Base-by-base conservation (phyloP, 2,113 vertebrate species). In the Spea multiplicata region DNA sequence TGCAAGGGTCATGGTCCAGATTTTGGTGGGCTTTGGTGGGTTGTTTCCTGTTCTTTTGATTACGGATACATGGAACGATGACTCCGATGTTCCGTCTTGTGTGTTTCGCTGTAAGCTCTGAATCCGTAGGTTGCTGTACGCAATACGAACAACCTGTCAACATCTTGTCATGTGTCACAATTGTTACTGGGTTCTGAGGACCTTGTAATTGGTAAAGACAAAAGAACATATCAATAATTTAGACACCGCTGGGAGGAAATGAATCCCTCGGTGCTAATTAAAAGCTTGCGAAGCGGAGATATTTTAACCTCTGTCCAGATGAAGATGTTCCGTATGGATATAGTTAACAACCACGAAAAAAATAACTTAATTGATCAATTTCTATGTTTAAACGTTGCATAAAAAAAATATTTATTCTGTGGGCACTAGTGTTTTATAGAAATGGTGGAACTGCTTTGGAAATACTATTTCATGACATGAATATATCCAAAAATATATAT, bases 221-320 rank as follows among this genome's bases (percentile, higher is more conserved):
- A 16, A 30, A 17, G 47, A 49, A 74, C 30, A 64, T 49, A 49
- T 64, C 71, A 8, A 57, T 73, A 44, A 73, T 73, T 61, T 61
- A 16, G 13, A 48, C 7, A 48, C n/a, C 12, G 45, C 72, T 64
- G 45, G 17, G 12, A 14, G 72, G 48, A 48, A 74, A 30, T 8
- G 46, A 74, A 64, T 74, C 72, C 72, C 59, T 17, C 6, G 45
- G 46, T 9, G 47, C 57, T 74, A 74, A 74, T 74, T 74, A 74
- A 74, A 74, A 74, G 59, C 59, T 47, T 7, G 59, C 8, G 49
- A 64, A 14, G 49, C 14, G 1, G 45, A 74, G 72, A 64, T 59
- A 74, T 74, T 74, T 45, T 74, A 64, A 74, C 72, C 57, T 74
- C 44, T 49, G 59, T 48, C 6, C 72, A 4, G 64, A 5, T 74